A percentile compares a stretch with the other conserved stretches of the same genome.
Conservation (phyloP, 2,113 vertebrate genomes). For the Centrocercus urophasianus region DNA sequence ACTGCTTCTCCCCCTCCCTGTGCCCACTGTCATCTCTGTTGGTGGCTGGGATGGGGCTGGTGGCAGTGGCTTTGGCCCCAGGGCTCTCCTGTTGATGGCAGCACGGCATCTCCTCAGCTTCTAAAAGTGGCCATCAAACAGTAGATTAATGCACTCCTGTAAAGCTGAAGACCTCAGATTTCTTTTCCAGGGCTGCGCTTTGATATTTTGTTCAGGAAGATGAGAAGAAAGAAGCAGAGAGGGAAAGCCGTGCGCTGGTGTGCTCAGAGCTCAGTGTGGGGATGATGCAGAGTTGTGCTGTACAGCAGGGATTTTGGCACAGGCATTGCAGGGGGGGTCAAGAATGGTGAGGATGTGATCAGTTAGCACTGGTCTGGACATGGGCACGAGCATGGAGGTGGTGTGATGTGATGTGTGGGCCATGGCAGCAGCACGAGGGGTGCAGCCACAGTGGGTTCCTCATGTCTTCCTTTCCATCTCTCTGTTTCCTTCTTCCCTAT, state of each 20-base stretch:
- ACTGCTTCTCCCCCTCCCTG: neutral
- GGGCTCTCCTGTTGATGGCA: rapidly evolving
- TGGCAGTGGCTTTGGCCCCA: no score
- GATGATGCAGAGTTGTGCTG: neutral
- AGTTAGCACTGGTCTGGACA: neutral
- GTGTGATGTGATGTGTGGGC: rapidly evolving
- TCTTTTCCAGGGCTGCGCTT: neutral
- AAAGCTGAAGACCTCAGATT: neutral
- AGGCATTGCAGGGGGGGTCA: neutral
- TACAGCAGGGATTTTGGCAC: no score
- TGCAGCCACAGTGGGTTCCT: neutral
- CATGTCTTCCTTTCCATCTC: neutral
- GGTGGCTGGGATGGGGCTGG: neutral
- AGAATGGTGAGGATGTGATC: rapidly evolving
- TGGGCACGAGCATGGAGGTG: neutral
- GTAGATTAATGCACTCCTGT: neutral
- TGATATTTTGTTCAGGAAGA: neutral
- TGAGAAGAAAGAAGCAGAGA: neutral
- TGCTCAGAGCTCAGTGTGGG: neutral
- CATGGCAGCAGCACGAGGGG: neutral
- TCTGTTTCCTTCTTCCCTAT: neutral
- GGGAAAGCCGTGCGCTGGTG: neutral
- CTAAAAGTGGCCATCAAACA: neutral
- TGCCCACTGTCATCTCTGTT: neutral
- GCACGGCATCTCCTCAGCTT: rapidly evolving